Evolutionary conservation across 2,797 vertebrate genomes (phyloP).

Genomic region (Gobionotothen gibberifrons): DNA sequence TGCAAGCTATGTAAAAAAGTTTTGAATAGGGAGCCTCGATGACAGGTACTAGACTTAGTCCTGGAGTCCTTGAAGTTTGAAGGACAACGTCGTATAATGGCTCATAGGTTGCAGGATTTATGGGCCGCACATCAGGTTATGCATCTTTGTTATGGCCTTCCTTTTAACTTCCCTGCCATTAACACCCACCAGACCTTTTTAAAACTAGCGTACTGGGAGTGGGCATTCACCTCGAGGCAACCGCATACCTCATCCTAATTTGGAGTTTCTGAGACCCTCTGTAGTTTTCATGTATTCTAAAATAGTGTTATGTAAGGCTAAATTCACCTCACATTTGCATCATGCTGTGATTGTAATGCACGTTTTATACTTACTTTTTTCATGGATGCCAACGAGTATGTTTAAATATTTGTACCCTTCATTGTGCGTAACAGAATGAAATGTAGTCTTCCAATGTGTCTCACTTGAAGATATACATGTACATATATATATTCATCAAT

Average conservation of each 20-base stretch:
- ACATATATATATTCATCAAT: constrained; percentile 58
- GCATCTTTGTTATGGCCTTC: constrained; percentile 15
- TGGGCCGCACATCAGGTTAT: background rate
- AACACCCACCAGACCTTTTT: constrained; percentile 9
- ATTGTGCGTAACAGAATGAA: constrained; percentile 24
- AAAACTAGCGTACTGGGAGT: background rate
- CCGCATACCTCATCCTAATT: background rate
- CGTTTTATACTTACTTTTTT: constrained; percentile 82
- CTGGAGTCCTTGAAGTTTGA: background rate
- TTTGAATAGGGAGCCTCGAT: background rate
- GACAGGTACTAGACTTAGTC: too few relatives aligned
- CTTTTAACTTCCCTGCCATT: background rate
- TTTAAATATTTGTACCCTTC: constrained; percentile 40
- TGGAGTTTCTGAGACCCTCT: background rate
- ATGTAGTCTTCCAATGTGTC: constrained; percentile 53
- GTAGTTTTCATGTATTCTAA: background rate
- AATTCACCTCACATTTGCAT: background rate
- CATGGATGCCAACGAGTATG: constrained; percentile 79
- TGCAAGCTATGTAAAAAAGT: background rate
- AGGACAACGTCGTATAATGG: background rate
- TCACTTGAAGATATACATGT: constrained; percentile 38
- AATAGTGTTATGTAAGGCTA: constrained; percentile 1
- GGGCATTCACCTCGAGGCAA: constrained; percentile 5
- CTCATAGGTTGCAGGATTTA: background rate
- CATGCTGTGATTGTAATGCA: constrained; percentile 64